Evolutionary conservation across 1,140 invertebrate genomes (phyloP), one percentile per base, ranked within the genome.

Genomic region (Drosophila leontia): DNA sequence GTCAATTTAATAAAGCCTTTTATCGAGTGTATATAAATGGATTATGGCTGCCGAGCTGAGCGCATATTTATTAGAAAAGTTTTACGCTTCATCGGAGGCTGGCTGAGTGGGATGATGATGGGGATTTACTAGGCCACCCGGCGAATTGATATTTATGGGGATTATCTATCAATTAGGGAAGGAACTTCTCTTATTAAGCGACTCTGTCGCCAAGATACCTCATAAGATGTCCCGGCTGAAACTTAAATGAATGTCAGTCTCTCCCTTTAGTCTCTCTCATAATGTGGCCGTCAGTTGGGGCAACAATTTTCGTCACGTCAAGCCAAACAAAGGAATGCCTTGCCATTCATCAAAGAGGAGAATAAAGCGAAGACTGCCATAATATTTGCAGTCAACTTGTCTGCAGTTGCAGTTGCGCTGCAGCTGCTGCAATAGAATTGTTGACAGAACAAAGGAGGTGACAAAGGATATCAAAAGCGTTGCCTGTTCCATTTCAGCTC

Each of bases 1-100:
- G 80, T 88, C 78, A 83, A 88, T 83, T 75, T 88, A 78, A 78
- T 75, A 87, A 88, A 83, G 78, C 67, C 65, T 78, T 83, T 81
- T 87, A 88, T 83, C 70, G 70, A 75, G 77, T 80, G 42, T 55
- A 50, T 68, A 81, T 88, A 88, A 84, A 64, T 50, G 81, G 80
- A 83, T 88, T 88, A 84, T 67, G 74, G 55, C 58, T 37, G 29
- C 47, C 26, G 17, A 48, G 53, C 58, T 55, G 26, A 39, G 58
- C 34, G 58, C 51, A 85, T 72, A 86, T 86, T 82, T 86, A 82
- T 86, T 71, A 59, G 62, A 86, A 82, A 88, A 83, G 64, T 83
- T 88, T 62, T 60, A 42, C 53, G 47, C 55, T 58, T 61, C 45
- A 37, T 13, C 23, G 44, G n/a, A 34, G 15, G 64, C 12, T 60